Evolutionary conservation across 2,113 vertebrate genomes (phyloP).

Genomic region (Equus quagga): DNA sequence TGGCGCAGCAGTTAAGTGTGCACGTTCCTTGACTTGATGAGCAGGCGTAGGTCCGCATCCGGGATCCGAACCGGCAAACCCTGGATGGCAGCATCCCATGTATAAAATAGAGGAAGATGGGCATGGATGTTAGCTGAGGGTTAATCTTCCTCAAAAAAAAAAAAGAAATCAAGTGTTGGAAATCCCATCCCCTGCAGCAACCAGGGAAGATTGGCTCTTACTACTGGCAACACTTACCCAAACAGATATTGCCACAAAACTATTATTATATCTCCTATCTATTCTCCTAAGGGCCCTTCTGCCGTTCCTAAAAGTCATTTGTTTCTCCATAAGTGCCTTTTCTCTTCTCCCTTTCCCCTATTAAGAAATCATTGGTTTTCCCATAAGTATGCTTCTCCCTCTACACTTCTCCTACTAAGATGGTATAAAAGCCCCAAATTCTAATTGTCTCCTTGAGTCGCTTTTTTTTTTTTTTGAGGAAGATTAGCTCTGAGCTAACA

Average conservation of each 20-base stretch:
- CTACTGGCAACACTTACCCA: neutral
- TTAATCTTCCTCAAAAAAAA: neutral
- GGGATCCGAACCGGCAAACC: too few species aligned
- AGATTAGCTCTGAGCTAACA: too few species aligned
- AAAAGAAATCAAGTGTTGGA: neutral
- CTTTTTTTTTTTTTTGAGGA: neutral
- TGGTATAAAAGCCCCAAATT: neutral
- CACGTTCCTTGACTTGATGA: too few species aligned
- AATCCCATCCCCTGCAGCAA: neutral
- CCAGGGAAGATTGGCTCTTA: neutral
- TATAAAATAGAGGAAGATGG: too few species aligned
- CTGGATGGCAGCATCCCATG: too few species aligned
- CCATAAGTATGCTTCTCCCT: too few species aligned
- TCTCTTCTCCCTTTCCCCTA: neutral
- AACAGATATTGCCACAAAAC: neutral
- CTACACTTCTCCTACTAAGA: neutral
- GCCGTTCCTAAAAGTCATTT: neutral
- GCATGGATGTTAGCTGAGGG: too few species aligned
- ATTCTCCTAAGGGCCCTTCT: neutral
- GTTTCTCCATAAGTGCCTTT: neutral
- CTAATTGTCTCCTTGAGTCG: neutral
- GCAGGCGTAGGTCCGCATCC: too few species aligned
- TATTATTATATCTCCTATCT: neutral
- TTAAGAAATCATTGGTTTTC: too few species aligned
- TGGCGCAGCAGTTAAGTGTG: too few species aligned